Evolutionary conservation across 2,797 vertebrate genomes (phyloP).

Genomic region (Hippocampus kuda): DNA sequence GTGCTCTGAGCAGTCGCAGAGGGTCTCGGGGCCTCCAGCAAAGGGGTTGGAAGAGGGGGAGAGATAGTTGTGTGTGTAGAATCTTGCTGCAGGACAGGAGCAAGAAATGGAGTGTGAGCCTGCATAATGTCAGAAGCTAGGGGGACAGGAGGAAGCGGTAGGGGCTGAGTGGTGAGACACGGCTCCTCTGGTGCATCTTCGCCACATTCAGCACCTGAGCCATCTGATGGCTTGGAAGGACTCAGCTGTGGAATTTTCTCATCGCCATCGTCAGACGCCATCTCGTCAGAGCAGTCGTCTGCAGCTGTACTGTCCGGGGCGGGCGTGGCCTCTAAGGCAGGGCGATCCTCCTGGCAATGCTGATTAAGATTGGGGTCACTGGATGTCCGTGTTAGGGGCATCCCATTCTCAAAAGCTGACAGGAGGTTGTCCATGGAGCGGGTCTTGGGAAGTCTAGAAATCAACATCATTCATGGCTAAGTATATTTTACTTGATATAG

Average conservation of each 20-base stretch:
- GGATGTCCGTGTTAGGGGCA: conserved; percentile 85
- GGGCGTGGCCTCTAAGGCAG: conserved; percentile 65
- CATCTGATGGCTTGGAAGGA: conserved; percentile 29
- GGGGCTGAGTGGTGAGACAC: conserved; percentile 70
- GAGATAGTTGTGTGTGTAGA: conserved; percentile 36
- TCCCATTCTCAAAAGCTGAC: conserved; percentile 83
- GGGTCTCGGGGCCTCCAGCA: conserved; percentile 29
- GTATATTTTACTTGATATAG: too few species aligned
- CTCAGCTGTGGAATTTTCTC: conserved; percentile 23
- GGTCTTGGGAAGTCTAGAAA: conserved; percentile 87
- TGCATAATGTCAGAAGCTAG: conserved; percentile 23
- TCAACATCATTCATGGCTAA: background rate
- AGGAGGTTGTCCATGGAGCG: conserved; percentile 95
- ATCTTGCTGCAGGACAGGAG: conserved; percentile 50
- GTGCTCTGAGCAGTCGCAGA: conserved; percentile 47
- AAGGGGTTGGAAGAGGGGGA: conserved; percentile 34
- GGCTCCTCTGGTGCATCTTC: conserved; percentile 39
- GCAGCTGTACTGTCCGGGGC: conserved; percentile 36
- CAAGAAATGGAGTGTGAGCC: conserved; percentile 29
- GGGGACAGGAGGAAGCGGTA: conserved; percentile 48
- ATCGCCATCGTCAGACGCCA: conserved; percentile 26
- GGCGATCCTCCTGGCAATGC: conserved; percentile 83
- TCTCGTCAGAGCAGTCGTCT: conserved; percentile 27
- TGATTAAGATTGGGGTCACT: conserved; percentile 99
- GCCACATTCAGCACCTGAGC: conserved; percentile 20